Base-by-base conservation (phyloP, 2,888 invertebrate species). In the Pseudococcus viburni region DNA sequence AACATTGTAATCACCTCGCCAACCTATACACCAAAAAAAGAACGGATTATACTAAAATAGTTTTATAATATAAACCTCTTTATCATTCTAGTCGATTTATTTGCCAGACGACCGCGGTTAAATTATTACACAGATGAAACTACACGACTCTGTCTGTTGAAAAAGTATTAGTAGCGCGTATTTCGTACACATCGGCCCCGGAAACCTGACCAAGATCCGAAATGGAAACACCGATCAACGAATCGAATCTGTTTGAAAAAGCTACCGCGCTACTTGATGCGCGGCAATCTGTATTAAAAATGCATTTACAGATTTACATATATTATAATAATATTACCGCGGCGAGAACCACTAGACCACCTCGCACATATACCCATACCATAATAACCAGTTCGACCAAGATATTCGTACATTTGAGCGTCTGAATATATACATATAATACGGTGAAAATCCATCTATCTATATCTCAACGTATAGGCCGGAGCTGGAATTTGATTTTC, bases 271-370 rank as follows among this genome's bases (percentile, higher is more conserved):
- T 73, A 73, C 59, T 59, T 59, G 19, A 59, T 11, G 15, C 22
- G 64, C 68, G 68, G 68, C 22, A 33, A 73, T 73, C 68, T 22
- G 68, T 73, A 73, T 73, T 73, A 73, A 73, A 73, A 73, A 73
- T 73, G 68, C 68, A 73, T 73, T 73, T 73, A 73, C 68, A 73
- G 68, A 73, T 73, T 73, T 33, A 73, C 68, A 73, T 73, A 73
- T 73, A 73, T 73, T 73, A 73, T 73, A 73, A 73, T 73, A 73
- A 26, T 73, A 73, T 73, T 59, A 59, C 59, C 11, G 26, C 26
- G 26, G 26, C 33, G 68, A 73, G 33, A 12, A 73, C 68, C 68
- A 15, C 22, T 12, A 33, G 68, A 73, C 68, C 68, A 73, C 68
- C 68, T 73, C 33, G 26, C 26, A 33, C 26, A 33, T 33, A 12